Evolutionary conservation across 1,140 invertebrate genomes (phyloP), one percentile per base, ranked within the genome.

Genomic region (Whitmania pigra): DNA sequence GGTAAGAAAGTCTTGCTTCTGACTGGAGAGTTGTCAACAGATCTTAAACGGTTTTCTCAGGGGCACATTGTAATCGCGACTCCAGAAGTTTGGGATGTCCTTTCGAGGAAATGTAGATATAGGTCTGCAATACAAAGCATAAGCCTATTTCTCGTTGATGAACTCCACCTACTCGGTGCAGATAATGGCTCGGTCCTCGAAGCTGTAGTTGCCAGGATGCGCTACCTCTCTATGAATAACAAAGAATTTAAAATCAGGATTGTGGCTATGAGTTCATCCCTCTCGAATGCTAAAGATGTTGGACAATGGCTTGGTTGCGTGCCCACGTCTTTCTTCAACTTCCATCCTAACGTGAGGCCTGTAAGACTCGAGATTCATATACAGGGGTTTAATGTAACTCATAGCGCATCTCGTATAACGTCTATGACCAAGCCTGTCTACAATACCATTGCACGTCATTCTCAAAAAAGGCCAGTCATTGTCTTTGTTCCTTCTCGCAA

Each of bases 351-450:
- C 79, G 94, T 98, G 13, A 85, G 96, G 25, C 96, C 96, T 15
- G 85, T 98, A 40, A 93, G 93, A 0, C 81, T 99, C 9, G 94
- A 99, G 81, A 83, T 99, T 31, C 93, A 97, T 78, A 93, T 99
- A 67, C 83, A 91, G 85, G 94, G 95, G 17, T 93, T 97, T 80
- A 99, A 98, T 83, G 92, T 98, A 18, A 95, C 93, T 0, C 95
- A 99, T 82, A 97, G 95, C 80, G 90, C 90, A 2, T 94, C 94
- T 0, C 86, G 97, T 31, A 85, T 99, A 1, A 88, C 95, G 2
- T 92, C 95, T 0, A 99, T 99, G 97, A 89, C 91, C 0, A 97
- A 97, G 80, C 96, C 96, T 0, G 89, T 93, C 0, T 99, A 97
- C 82, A 94, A 96, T 79, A 88, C 92, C 0, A 91, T 99, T n/a